These are phyloP conservation scores for Hemicentrotus pulcherrimus DNA, from an alignment of 35 echinoderm and acorn worm genomes.

Conservation along the genomic window DNA sequence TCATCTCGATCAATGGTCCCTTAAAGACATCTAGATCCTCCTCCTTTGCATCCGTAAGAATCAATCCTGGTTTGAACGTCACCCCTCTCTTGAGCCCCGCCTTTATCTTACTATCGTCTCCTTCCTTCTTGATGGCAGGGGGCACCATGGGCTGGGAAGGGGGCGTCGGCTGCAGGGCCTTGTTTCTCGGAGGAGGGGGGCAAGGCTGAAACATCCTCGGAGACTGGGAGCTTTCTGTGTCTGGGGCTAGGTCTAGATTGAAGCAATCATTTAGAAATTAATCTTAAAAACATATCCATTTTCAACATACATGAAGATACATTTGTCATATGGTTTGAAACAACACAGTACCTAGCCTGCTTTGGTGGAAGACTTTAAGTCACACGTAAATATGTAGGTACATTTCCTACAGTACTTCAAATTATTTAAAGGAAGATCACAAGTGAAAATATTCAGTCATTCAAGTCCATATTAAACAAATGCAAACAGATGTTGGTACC, in stretches of 20 bases:
- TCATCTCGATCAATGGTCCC: slow-evolving; percentile 81
- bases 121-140: slow-evolving; percentile 43
- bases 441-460: too few relatives aligned
- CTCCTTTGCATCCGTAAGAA: slow-evolving; percentile 39
- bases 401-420: too few relatives aligned
- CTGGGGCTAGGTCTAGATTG: neutral
- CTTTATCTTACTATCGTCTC: slow-evolving; percentile 39
- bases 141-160: slow-evolving; percentile 41
- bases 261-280: neutral
- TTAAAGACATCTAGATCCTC: slow-evolving; percentile 38
- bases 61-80: slow-evolving; percentile 84
- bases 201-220: slow-evolving; percentile 9
- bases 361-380: too few relatives aligned
- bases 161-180: slow-evolving; percentile 47
- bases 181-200: slow-evolving; percentile 44
- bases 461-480: too few relatives aligned
- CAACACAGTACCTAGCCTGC: too few relatives aligned
- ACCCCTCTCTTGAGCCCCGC: slow-evolving; percentile 66
- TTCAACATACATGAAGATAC: too few relatives aligned
- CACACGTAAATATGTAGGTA: too few relatives aligned
- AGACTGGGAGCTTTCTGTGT: neutral
- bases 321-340: too few relatives aligned
- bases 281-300: too few relatives aligned
- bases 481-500: too few relatives aligned
- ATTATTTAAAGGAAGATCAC: too few relatives aligned